Evolutionary conservation across 2,797 vertebrate species (phyloP).

Genomic region (Taenioides sp.): DNA sequence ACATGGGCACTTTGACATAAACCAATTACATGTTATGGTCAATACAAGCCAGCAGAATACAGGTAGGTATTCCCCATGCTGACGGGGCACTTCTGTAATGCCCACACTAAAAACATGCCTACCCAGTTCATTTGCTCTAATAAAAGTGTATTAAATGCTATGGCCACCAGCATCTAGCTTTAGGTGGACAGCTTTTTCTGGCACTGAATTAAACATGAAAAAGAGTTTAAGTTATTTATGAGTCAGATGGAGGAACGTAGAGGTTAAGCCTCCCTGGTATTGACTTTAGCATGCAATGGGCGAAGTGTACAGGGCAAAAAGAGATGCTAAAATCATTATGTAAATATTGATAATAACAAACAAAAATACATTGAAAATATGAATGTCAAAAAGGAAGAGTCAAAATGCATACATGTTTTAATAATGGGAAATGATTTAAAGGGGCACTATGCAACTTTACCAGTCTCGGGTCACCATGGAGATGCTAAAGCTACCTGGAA

Average conservation of each 20-base stretch:
- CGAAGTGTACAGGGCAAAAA: slow-evolving; percentile 38
- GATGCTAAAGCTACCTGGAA: too few species aligned
- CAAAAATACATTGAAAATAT: background rate
- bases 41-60: slow-evolving; percentile 25
- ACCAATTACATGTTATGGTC: slow-evolving; percentile 30
- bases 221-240: slow-evolving; percentile 63
- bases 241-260: slow-evolving; percentile 37
- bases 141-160: slow-evolving; percentile 60
- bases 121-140: slow-evolving; percentile 41
- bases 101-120: slow-evolving; percentile 35
- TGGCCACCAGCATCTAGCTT: slow-evolving; percentile 35
- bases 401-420: background rate
- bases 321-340: slow-evolving; percentile 20
- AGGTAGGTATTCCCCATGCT: slow-evolving; percentile 34
- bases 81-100: slow-evolving; percentile 46
- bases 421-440: too few species aligned
- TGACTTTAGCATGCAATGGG: slow-evolving; percentile 42
- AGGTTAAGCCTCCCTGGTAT: slow-evolving; percentile 11
- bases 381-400: background rate
- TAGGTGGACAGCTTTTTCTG: slow-evolving; percentile 59
- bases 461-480: too few species aligned
- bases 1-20: slow-evolving; percentile 20
- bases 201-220: slow-evolving; percentile 65
- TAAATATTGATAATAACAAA: background rate
- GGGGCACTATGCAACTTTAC: too few species aligned